phyloP scores from a whole-genome alignment of 2,113 vertebrate species.

The Lepidothrix coronata region DNA sequence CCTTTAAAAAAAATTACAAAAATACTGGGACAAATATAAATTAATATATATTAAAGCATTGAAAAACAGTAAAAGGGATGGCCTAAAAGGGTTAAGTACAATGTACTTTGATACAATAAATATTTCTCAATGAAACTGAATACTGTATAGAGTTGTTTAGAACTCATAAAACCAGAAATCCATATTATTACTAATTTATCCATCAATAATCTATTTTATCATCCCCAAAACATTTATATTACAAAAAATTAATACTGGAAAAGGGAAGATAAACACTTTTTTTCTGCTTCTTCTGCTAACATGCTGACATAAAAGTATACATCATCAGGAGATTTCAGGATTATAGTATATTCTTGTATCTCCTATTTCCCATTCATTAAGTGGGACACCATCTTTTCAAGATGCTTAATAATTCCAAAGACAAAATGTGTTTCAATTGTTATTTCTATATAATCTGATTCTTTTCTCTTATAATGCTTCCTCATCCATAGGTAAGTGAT shows the following conservation, averaged over 20 bases:
- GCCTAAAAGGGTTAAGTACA: slow-evolving; percentile 91
- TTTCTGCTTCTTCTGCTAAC: slow-evolving; percentile 75
- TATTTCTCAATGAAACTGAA: slow-evolving; percentile 91
- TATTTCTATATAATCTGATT: slow-evolving; percentile 15
- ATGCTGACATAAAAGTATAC: slow-evolving; percentile 68
- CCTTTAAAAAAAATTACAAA: slow-evolving; percentile 87
- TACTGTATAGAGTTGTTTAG: slow-evolving; percentile 84
- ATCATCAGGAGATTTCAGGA: slow-evolving; percentile 54
- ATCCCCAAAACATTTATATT: slow-evolving; percentile 82
- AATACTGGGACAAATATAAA: slow-evolving; percentile 99
- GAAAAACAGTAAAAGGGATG: slow-evolving; percentile 87
- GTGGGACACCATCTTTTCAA: slow-evolving; percentile 44
- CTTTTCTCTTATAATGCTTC: slow-evolving; percentile 20
- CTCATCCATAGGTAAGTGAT: slow-evolving; percentile 36
- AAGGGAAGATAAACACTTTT: slow-evolving; percentile 81
- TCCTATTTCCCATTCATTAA: slow-evolving; percentile 42
- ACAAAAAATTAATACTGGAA: slow-evolving; percentile 90
- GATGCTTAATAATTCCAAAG: slow-evolving; percentile 27
- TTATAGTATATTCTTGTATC: slow-evolving; percentile 53
- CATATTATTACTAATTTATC: slow-evolving; percentile 87
- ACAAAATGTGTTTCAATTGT: slow-evolving; percentile 34
- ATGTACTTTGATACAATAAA: slow-evolving; percentile 99
- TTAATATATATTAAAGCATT: slow-evolving; percentile 99
- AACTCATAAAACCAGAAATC: slow-evolving; percentile 80
- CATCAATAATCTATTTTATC: slow-evolving; percentile 86